Percentiles rank a stretch among this genome's conserved stretches.
Conservation (phyloP, 2,888 invertebrate species). For the Brenthis daphne region DNA sequence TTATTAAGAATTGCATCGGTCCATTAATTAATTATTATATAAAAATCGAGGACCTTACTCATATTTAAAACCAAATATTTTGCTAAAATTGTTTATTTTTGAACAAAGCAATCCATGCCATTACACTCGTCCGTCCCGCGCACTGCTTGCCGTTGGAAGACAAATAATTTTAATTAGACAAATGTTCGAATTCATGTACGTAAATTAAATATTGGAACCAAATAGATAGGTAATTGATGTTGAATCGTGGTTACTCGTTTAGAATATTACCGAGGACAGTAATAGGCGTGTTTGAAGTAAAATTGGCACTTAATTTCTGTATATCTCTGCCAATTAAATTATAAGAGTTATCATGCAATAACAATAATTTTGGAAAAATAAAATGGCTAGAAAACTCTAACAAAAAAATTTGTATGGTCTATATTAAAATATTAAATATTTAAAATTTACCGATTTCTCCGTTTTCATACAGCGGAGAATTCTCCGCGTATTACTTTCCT, state of each 20-base stretch:
- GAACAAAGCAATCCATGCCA: constrained; percentile 35
- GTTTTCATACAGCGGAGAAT: too few relatives aligned
- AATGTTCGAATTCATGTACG: constrained; percentile 18
- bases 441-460: too few relatives aligned
- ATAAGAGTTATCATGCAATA: too few relatives aligned
- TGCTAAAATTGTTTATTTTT: constrained; percentile 24
- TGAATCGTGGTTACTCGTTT: not conserved
- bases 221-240: constrained; percentile 17
- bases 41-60: constrained; percentile 11
- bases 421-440: too few relatives aligned
- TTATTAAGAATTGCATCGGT: constrained; percentile 14
- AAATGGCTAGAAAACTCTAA: too few relatives aligned
- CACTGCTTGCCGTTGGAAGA: constrained; percentile 39
- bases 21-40: constrained; percentile 9
- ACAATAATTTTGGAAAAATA: too few relatives aligned
- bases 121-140: constrained; percentile 41
- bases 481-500: constrained; percentile 5
- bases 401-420: too few relatives aligned
- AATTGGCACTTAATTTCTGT: too few relatives aligned
- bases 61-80: constrained; percentile 23
- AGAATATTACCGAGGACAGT: not conserved
- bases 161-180: constrained; percentile 39
- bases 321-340: too few relatives aligned
- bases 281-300: not conserved
- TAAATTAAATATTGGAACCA: constrained; percentile 23